phyloP scores from a whole-genome alignment of 1,140 invertebrate genomes.

The Drosophila seguyi region DNA sequence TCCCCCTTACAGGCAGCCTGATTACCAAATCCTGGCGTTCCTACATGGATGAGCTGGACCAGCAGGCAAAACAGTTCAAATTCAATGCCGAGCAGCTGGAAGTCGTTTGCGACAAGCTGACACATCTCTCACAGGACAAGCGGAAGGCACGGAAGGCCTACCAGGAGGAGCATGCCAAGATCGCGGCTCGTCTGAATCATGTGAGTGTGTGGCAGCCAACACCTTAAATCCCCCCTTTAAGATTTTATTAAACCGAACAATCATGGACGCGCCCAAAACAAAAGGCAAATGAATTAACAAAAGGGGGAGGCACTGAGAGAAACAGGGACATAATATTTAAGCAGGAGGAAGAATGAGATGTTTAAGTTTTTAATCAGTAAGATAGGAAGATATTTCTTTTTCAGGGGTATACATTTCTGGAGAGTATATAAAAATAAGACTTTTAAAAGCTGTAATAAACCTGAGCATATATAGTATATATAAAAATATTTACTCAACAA shows the following conservation, averaged over 20 bases:
- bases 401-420: background rate
- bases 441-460: background rate
- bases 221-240: conserved; percentile 8
- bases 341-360: too few relatives aligned
- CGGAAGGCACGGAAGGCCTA: conserved; percentile 93
- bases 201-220: conserved; percentile 86
- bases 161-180: conserved; percentile 93
- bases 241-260: background rate
- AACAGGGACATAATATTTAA: background rate
- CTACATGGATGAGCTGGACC: conserved; percentile 94
- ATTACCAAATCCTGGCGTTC: conserved; percentile 90
- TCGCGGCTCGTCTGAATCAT: conserved; percentile 93
- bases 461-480: background rate
- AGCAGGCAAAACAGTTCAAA: conserved; percentile 91
- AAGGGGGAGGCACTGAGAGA: conserved; percentile 11
- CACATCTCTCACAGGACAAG: conserved; percentile 93
- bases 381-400: background rate
- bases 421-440: background rate
- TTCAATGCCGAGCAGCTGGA: conserved; percentile 94
- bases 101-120: conserved; percentile 92
- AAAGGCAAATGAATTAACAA: conserved; percentile 19
- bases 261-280: conserved; percentile 28
- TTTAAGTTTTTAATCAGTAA: background rate
- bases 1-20: conserved; percentile 86
- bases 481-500: background rate